Conservation (phyloP, 2,888 invertebrate species). For the Zeuzera pyrina region DNA sequence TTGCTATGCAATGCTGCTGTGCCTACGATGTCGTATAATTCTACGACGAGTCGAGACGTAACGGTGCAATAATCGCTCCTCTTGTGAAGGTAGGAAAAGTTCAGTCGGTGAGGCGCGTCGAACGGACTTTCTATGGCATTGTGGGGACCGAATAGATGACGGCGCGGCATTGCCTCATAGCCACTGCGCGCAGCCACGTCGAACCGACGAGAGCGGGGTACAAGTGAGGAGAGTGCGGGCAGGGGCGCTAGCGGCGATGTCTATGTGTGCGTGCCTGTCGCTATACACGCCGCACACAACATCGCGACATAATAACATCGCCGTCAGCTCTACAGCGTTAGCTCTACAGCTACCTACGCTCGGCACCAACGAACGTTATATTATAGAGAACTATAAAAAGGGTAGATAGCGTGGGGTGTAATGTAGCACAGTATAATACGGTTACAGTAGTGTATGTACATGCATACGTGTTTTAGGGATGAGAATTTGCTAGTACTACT, state of each 20-base stretch:
- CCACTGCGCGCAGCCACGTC: constrained; percentile 48
- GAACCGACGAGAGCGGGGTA: constrained; percentile 30
- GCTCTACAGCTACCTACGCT: constrained; percentile 52
- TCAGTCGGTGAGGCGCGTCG: constrained; percentile 60
- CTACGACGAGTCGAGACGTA: constrained; percentile 19
- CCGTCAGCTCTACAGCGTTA: constrained; percentile 54
- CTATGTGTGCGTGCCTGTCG: constrained; percentile 23
- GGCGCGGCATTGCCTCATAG: constrained; percentile 65
- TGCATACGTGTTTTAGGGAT: constrained; percentile 2
- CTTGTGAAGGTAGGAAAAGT: constrained; percentile 64
- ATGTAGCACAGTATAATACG: too few species aligned
- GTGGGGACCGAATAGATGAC: constrained; percentile 65
- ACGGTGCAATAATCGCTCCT: constrained; percentile 42
- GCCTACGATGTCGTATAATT: constrained; percentile 20
- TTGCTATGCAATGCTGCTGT: constrained; percentile 23
- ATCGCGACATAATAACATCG: constrained; percentile 49
- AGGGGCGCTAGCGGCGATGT: constrained; percentile 16
- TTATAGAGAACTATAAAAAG: constrained; percentile 44
- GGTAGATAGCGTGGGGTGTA: constrained; percentile 49
- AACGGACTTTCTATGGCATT: constrained; percentile 72
- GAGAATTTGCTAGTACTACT: too few species aligned
- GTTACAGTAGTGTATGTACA: constrained; percentile 17
- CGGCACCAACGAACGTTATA: constrained; percentile 32
- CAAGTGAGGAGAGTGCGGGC: constrained; percentile 26
- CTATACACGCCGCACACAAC: constrained; percentile 21